These are phyloP conservation scores for Epistrophe eligans DNA, from an alignment of 2,888 invertebrate species.

Conservation along the genomic window DNA sequence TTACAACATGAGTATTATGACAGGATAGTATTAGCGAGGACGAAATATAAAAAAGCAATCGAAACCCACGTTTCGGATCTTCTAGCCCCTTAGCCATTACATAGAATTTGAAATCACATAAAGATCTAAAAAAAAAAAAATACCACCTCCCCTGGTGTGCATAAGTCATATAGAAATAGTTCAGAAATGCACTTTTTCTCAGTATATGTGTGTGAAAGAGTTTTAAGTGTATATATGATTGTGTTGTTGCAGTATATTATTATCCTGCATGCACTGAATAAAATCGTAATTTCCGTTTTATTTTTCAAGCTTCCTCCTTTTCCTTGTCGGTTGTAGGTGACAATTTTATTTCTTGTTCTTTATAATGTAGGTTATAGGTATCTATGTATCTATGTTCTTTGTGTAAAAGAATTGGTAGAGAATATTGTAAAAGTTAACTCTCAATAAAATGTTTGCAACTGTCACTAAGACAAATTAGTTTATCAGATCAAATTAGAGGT, in stretches of 20 bases:
- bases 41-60: slow-evolving; percentile 8
- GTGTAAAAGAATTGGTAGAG: not conserved
- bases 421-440: slow-evolving; percentile 39
- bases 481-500: slow-evolving; percentile 77
- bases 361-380: not conserved
- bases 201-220: slow-evolving; percentile 36
- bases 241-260: no score
- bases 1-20: not conserved
- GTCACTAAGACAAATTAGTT: slow-evolving; percentile 77
- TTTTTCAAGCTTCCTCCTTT: slow-evolving; percentile 14
- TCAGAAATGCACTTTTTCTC: slow-evolving; percentile 54
- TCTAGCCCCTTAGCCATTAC: not conserved
- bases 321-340: slow-evolving; percentile 43
- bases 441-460: slow-evolving; percentile 76
- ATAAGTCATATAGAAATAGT: slow-evolving; percentile 68
- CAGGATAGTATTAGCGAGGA: slow-evolving; percentile 13
- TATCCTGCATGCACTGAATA: slow-evolving; percentile 69
- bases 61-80: slow-evolving; percentile 39
- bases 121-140: not conserved
- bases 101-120: not conserved
- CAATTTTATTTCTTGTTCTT: slow-evolving; percentile 66
- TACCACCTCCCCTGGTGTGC: not conserved
- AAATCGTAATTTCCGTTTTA: slow-evolving; percentile 67
- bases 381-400: slow-evolving; percentile 21
- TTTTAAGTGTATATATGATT: not conserved